A percentile compares a stretch with the other conserved stretches of the same genome.
These are phyloP conservation scores for Lepus americanus DNA, from an alignment of 2,113 vertebrate genomes.

Conservation along the genomic window DNA sequence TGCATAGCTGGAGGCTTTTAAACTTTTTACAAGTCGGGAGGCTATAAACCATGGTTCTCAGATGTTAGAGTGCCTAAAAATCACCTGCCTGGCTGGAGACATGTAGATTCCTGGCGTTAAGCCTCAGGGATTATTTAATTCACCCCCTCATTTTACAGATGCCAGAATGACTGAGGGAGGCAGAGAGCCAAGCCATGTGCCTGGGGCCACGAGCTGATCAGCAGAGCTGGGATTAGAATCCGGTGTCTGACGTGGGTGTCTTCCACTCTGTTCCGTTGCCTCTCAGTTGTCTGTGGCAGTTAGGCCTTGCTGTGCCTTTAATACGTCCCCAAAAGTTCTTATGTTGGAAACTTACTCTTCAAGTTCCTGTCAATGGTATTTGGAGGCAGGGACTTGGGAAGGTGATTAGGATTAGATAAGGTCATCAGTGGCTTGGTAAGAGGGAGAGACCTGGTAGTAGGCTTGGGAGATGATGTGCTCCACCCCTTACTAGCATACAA, in stretches of 20 bases:
- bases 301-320: too few species aligned
- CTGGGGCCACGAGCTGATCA: not conserved
- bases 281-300: not conserved
- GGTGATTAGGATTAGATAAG: too few species aligned
- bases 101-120: not conserved
- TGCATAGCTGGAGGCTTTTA: constrained; percentile 48
- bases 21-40: constrained; percentile 17
- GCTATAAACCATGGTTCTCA: not conserved
- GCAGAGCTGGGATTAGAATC: not conserved
- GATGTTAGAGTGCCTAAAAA: not conserved
- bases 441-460: too few species aligned
- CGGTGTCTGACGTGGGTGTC: not conserved
- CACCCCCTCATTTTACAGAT: not conserved
- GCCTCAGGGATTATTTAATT: not conserved
- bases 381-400: too few species aligned
- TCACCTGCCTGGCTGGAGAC: not conserved
- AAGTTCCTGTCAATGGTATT: too few species aligned
- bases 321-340: too few species aligned
- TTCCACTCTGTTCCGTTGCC: accelerated
- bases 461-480: too few species aligned
- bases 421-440: too few species aligned
- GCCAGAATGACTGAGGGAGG: not conserved
- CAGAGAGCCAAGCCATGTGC: not conserved
- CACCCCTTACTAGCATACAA: not conserved
- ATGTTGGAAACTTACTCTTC: too few species aligned